phyloP scores from a whole-genome alignment of 2,113 vertebrate genomes.

The Lepus europaeus region DNA sequence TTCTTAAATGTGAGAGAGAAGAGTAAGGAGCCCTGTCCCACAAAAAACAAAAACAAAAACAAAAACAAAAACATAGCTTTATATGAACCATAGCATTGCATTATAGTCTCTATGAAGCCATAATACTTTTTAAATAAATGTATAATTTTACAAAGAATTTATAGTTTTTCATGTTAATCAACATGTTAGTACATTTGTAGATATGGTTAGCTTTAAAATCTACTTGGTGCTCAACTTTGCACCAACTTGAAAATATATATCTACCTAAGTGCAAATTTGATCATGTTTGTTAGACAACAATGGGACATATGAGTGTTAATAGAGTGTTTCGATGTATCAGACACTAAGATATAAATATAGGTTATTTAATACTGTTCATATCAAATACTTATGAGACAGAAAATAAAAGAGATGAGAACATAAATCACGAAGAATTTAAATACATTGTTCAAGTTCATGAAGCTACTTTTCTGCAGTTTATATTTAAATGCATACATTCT shows the following conservation, averaged over 20 bases:
- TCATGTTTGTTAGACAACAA: background rate
- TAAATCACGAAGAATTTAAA: background rate
- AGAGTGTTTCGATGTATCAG: background rate
- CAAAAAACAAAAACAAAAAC: too few species aligned
- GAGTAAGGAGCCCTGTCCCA: background rate
- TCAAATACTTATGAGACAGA: background rate
- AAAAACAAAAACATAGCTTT: background rate
- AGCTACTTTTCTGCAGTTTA: background rate
- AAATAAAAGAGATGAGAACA: background rate
- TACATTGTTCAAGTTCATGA: background rate
- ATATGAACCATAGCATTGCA: background rate
- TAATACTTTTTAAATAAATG: background rate
- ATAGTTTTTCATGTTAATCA: background rate
- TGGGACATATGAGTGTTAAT: background rate
- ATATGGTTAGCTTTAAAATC: background rate
- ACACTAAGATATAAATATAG: background rate
- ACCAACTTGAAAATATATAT: background rate
- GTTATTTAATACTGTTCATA: background rate
- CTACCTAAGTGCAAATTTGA: background rate
- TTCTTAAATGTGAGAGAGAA: background rate
- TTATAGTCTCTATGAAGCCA: background rate
- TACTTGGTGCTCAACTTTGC: background rate
- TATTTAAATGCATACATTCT: background rate
- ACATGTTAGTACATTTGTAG: background rate
- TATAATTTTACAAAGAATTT: background rate